phyloP scores from a whole-genome alignment of 1,140 invertebrate genomes.

The Atta colombica region DNA sequence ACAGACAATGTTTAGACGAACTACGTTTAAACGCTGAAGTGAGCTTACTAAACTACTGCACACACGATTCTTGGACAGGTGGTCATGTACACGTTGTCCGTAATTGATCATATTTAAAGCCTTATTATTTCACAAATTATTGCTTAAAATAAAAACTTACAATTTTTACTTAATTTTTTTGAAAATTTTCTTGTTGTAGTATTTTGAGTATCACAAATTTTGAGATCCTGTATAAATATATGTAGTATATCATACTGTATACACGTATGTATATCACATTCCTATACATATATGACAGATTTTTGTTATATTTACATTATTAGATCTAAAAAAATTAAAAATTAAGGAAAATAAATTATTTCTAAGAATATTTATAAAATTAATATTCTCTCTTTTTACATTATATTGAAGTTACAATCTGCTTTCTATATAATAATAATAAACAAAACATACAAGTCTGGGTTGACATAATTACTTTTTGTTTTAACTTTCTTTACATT shows the following conservation, averaged over 20 bases:
- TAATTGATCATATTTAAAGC: too few species aligned
- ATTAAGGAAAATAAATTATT: not conserved
- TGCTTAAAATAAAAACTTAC: too few species aligned
- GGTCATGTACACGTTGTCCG: too few species aligned
- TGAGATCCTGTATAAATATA: not conserved
- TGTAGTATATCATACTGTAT: not conserved
- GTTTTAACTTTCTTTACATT: conserved; percentile 32
- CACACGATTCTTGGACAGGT: too few species aligned
- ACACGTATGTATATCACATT: not conserved
- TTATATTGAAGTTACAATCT: conserved; percentile 1
- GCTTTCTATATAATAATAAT: conserved; percentile 4
- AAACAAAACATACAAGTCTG: conserved; percentile 19
- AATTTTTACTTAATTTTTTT: too few species aligned
- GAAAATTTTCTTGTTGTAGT: too few species aligned
- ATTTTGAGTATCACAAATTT: too few species aligned
- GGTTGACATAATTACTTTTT: conserved; percentile 58
- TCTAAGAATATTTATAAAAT: not conserved
- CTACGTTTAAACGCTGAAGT: too few species aligned
- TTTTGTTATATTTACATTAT: conserved; percentile 13
- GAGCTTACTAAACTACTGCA: too few species aligned
- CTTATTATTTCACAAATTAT: too few species aligned
- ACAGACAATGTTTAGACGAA: too few species aligned
- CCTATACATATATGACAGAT: not conserved
- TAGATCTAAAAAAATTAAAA: not conserved
- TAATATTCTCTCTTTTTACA: not conserved